These are phyloP conservation scores for Peromyscus californicus DNA, from an alignment of 2,113 vertebrate species.

Conservation along the genomic window DNA sequence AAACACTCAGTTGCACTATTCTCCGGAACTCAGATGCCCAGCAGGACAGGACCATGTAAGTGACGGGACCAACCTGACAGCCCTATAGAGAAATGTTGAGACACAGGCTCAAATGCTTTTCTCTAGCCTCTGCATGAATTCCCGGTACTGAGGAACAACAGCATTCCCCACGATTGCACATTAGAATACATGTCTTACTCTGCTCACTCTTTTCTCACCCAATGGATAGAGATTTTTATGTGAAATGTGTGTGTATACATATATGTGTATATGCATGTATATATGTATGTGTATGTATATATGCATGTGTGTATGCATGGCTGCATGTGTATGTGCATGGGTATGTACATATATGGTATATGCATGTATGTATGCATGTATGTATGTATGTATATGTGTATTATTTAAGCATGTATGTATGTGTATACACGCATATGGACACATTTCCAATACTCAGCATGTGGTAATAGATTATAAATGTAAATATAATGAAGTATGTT, in stretches of 20 bases:
- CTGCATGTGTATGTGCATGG: too few species aligned
- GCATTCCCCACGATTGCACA: not conserved
- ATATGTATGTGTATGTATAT: not conserved
- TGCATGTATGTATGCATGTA: not conserved
- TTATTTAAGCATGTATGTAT: not conserved
- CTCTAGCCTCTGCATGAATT: not conserved
- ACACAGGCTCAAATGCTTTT: not conserved
- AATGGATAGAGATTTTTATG: not conserved
- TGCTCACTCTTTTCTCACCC: not conserved
- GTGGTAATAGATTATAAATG: not conserved
- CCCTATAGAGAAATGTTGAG: not conserved
- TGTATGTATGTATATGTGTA: not conserved
- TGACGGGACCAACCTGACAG: not conserved
- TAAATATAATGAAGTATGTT: not conserved
- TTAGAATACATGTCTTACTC: not conserved
- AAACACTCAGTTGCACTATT: not conserved
- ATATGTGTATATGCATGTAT: not conserved
- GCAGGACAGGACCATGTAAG: not conserved
- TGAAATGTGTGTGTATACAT: not conserved
- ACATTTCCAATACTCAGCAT: not conserved
- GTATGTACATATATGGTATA: not conserved
- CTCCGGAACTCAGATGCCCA: too few species aligned
- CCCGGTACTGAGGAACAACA: too few species aligned
- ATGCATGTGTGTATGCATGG: fast-evolving
- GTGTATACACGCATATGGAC: not conserved